Conservation (phyloP, 2,797 vertebrate species). For the Vireo griseus region DNA sequence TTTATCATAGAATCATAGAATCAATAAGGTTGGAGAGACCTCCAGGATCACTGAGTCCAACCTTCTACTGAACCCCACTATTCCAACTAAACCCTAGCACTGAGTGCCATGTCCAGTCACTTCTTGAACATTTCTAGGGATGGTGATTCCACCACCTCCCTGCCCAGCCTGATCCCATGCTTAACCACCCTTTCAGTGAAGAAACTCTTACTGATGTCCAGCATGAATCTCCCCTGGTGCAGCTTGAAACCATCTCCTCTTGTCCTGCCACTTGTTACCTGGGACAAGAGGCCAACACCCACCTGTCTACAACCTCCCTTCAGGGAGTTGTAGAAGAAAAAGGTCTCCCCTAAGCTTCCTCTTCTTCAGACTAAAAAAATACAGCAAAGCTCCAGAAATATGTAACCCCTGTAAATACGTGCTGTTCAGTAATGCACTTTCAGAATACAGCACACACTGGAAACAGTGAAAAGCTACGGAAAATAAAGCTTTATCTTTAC, state of each 20-base stretch:
- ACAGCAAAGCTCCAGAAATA: conserved; percentile 48
- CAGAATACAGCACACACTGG: background rate
- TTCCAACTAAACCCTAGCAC: background rate
- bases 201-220: background rate
- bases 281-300: background rate
- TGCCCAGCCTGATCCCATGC: background rate
- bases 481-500: conserved; percentile 65
- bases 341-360: background rate
- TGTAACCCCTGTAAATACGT: conserved; percentile 52
- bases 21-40: background rate
- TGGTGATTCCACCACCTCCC: too few species aligned
- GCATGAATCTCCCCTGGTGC: background rate
- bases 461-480: background rate
- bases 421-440: conserved; percentile 6
- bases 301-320: background rate
- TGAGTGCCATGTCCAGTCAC: background rate
- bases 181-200: background rate
- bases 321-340: background rate
- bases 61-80: background rate
- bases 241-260: background rate
- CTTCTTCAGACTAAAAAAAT: background rate
- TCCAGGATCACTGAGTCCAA: background rate
- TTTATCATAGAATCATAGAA: background rate
- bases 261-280: background rate
- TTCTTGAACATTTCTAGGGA: background rate